A percentile compares a stretch with the other conserved stretches of the same genome.
These are phyloP conservation scores for Austrofundulus limnaeus DNA, from an alignment of 2,113 vertebrate species.

Conservation along the genomic window DNA sequence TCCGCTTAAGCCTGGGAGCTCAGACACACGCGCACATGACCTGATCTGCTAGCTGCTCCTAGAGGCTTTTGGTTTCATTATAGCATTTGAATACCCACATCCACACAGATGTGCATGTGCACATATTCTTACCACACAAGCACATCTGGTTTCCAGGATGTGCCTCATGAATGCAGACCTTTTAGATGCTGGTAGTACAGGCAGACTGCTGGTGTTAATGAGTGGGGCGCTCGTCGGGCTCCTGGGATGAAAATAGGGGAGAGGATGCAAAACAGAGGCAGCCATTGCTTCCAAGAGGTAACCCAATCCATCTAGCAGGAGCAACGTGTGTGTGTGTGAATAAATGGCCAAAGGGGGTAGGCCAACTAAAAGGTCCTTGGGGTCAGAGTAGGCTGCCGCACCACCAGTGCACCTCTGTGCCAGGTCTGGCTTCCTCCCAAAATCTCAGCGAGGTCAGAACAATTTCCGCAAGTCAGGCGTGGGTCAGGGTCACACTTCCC, in stretches of 20 bases:
- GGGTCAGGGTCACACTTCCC: slow-evolving; percentile 73
- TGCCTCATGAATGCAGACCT: slow-evolving; percentile 61
- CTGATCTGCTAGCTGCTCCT: slow-evolving; percentile 15
- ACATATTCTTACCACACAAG: slow-evolving; percentile 35
- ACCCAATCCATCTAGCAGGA: slow-evolving; percentile 61
- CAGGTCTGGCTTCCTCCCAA: slow-evolving; percentile 74
- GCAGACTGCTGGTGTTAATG: slow-evolving; percentile 69
- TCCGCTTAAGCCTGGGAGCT: slow-evolving; percentile 50
- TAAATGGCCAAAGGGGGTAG: slow-evolving; percentile 59
- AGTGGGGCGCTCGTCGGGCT: slow-evolving; percentile 54
- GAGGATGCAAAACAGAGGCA: slow-evolving; percentile 71
- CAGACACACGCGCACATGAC: slow-evolving; percentile 41
- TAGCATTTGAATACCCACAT: slow-evolving; percentile 19
- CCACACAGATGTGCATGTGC: slow-evolving; percentile 16
- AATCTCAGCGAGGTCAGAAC: slow-evolving; percentile 73
- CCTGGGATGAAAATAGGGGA: slow-evolving; percentile 53
- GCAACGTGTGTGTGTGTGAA: slow-evolving; percentile 45
- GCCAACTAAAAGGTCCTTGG: slow-evolving; percentile 50
- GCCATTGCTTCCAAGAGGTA: slow-evolving; percentile 53
- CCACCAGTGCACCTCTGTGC: slow-evolving; percentile 56
- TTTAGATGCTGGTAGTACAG: slow-evolving; percentile 53
- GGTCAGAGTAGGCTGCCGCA: slow-evolving; percentile 66
- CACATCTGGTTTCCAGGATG: slow-evolving; percentile 74
- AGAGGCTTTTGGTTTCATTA: slow-evolving; percentile 39
- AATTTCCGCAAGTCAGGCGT: slow-evolving; percentile 79